These are phyloP conservation scores for Isaurus tuberculatus DNA, from an alignment of 92 coral and sea anemone species.

Conservation along the genomic window DNA sequence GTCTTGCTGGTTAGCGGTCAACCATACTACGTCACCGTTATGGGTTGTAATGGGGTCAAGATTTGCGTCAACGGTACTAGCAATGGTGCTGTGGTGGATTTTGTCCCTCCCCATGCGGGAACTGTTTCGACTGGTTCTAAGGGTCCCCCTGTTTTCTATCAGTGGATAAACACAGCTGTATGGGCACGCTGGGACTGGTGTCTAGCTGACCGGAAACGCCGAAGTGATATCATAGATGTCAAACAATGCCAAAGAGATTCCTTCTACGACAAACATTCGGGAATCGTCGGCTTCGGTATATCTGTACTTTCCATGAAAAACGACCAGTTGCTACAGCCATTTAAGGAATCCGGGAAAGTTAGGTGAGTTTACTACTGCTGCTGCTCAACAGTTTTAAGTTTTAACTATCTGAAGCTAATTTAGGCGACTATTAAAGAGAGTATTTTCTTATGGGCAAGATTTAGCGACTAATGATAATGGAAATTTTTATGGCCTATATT, in stretches of 20 bases:
- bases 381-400: too few relatives aligned
- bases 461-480: too few relatives aligned
- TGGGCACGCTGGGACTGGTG: slow-evolving; percentile 99
- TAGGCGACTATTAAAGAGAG: too few relatives aligned
- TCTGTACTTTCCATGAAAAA: slow-evolving; percentile 77
- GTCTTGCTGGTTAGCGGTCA: slow-evolving; percentile 80
- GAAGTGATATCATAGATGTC: slow-evolving; percentile 29
- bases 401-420: too few relatives aligned
- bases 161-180: slow-evolving; percentile 93
- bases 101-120: slow-evolving; percentile 91
- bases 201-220: slow-evolving; percentile 74
- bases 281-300: slow-evolving; percentile 81
- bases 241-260: slow-evolving; percentile 73
- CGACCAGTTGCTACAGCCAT: slow-evolving; percentile 64
- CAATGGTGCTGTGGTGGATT: slow-evolving; percentile 96
- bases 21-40: slow-evolving; percentile 82
- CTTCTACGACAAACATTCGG: slow-evolving; percentile 91
- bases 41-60: slow-evolving; percentile 91
- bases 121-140: slow-evolving; percentile 74
- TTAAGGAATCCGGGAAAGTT: slow-evolving; percentile 80
- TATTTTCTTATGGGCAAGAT: too few relatives aligned
- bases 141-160: slow-evolving; percentile 84
- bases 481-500: too few relatives aligned
- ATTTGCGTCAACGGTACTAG: slow-evolving; percentile 96
- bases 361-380: too few relatives aligned